Evolutionary conservation across 2,797 vertebrate species (phyloP), one percentile per base, ranked within the genome.

Genomic region (Taenioides sp.): DNA sequence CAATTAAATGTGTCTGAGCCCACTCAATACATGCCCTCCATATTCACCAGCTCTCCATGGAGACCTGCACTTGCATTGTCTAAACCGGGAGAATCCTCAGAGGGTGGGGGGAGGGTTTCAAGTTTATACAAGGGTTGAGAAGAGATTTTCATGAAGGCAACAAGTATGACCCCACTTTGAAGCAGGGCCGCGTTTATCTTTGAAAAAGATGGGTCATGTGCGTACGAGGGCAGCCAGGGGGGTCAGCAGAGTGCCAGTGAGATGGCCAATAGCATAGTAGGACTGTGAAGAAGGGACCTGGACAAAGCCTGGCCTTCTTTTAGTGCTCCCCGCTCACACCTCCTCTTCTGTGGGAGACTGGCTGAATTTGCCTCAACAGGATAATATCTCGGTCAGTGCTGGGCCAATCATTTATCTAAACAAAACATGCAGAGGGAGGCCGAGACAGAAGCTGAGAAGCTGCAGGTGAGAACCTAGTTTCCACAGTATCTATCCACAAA

Each of bases 301-400:
- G 74, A 94, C 91, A 94, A 92, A 92, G 90, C 82, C 81, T 71
- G 25, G 85, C 87, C 92, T 93, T 93, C 89, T 92, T 91, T 88
- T 69, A 71, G 67, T 22, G 69, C 22, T 49, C 1, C 71, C 78
- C 69, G 69, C 61, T 60, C 70, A 74, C 52, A 40, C 66, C 49
- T 54, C 50, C 66, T 67, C 83, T 79, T 78, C 86, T 80, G 73
- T 89, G 82, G 83, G 88, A 89, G 84, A 77, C 74, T 81, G 81
- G 78, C 86, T 91, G 84, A 92, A 90, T 89, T 87, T 73, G 70
- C 70, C 85, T 84, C 86, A 87, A 81, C 83, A 86, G 88, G 75
- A 90, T 81, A 80, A 83, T 82, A 80, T 86, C 84, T 86, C 85
- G 74, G 80, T 83, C 85, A 74, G 74, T 71, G 81, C 83, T 81